phyloP scores from a whole-genome alignment of 2,113 vertebrate genomes.

The Indri indri region DNA sequence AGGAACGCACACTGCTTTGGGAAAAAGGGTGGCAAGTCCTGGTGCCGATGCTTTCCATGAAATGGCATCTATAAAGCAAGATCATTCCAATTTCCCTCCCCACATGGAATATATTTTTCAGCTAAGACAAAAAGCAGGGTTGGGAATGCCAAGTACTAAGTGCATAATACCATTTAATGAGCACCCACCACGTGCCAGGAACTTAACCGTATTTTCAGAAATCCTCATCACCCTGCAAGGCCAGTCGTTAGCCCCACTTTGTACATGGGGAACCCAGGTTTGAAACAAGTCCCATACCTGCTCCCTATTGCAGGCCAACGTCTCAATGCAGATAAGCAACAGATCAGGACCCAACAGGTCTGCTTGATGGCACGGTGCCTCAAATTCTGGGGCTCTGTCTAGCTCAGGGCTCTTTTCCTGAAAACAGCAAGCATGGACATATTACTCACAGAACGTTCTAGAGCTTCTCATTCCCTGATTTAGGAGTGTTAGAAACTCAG shows the following conservation, averaged over 20 bases:
- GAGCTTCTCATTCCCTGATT: neutral
- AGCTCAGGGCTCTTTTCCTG: neutral
- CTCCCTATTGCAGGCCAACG: neutral
- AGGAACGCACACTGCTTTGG: neutral
- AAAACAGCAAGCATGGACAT: neutral
- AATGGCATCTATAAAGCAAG: neutral
- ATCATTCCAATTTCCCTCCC: neutral
- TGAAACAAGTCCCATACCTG: neutral
- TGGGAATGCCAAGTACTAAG: conserved; percentile 36
- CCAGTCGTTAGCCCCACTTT: neutral
- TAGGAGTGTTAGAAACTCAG: conserved; percentile 9
- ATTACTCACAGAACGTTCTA: neutral
- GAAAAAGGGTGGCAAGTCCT: neutral
- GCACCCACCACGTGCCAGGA: neutral
- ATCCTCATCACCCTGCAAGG: neutral
- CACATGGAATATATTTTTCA: neutral
- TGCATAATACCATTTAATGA: neutral
- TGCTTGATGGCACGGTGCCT: neutral
- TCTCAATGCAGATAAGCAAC: neutral
- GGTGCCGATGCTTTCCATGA: neutral
- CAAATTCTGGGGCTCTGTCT: neutral
- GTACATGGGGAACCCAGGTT: neutral
- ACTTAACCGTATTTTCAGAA: neutral
- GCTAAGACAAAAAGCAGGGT: conserved; percentile 24
- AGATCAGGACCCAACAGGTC: neutral